Evolutionary conservation across 2,113 vertebrate species (phyloP).

Genomic region (Mungos mungo): DNA sequence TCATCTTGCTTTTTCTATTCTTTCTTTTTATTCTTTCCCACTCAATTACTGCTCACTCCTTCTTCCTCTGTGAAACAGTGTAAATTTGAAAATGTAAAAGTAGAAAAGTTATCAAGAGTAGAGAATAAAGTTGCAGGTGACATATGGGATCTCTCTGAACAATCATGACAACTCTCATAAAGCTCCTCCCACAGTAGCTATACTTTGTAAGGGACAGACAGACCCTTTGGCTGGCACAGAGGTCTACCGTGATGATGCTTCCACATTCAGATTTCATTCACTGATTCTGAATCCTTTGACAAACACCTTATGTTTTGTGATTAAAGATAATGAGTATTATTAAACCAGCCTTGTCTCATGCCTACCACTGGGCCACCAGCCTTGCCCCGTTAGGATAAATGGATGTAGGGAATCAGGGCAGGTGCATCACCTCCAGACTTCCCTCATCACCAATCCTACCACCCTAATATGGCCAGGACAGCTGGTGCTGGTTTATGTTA

Average conservation of each 20-base stretch:
- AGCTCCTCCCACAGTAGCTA: neutral
- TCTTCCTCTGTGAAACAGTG: neutral
- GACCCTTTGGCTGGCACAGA: neutral
- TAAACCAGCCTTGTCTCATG: neutral
- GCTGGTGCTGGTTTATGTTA: neutral
- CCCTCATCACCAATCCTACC: neutral
- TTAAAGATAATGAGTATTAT: neutral
- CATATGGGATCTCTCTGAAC: neutral
- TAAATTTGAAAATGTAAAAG: neutral
- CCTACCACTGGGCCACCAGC: neutral
- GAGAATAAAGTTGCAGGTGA: neutral
- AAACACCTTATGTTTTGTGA: neutral
- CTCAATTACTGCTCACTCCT: neutral
- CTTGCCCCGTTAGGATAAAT: neutral
- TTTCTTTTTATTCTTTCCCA: neutral
- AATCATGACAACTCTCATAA: neutral
- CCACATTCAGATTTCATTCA: neutral
- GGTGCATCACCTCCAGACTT: rapidly evolving
- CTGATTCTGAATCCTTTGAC: neutral
- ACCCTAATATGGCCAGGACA: neutral
- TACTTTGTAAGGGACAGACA: neutral
- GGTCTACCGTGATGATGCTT: neutral
- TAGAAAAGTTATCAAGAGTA: neutral
- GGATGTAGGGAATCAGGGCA: neutral
- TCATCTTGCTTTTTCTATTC: neutral